phyloP scores from a whole-genome alignment of 2,113 vertebrate species.

The Dissostichus mawsoni region DNA sequence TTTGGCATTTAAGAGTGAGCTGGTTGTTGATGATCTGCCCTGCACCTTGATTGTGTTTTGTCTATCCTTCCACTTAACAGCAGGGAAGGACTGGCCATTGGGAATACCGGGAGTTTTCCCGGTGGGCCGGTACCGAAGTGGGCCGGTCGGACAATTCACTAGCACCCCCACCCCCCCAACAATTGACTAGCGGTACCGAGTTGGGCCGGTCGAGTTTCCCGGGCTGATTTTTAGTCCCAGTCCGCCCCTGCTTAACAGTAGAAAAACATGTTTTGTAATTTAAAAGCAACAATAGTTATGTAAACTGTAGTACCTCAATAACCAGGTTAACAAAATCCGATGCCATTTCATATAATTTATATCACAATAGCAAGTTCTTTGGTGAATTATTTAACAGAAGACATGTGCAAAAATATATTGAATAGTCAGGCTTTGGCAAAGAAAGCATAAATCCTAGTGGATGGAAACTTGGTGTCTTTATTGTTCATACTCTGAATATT shows the following conservation, averaged over 20 bases:
- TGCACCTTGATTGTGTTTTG: not conserved
- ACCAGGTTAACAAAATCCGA: constrained; percentile 11
- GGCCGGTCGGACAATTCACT: no score
- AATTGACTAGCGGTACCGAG: no score
- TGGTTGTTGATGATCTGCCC: not conserved
- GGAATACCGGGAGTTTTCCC: no score
- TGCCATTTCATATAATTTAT: constrained; percentile 3
- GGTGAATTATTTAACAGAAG: not conserved
- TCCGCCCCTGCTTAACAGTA: not conserved
- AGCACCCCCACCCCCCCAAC: no score
- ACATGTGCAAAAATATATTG: not conserved
- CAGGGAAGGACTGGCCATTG: no score
- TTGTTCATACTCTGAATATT: constrained; percentile 50
- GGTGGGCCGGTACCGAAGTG: no score
- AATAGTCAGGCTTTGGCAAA: constrained; percentile 9
- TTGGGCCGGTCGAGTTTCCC: no score
- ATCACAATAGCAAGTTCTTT: constrained; percentile 10
- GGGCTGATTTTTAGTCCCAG: no score
- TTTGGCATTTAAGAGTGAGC: not conserved
- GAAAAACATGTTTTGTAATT: not conserved
- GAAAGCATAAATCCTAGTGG: constrained; percentile 21
- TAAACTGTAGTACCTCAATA: constrained; percentile 7
- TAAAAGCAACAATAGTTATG: not conserved
- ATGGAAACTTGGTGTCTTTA: constrained; percentile 8
- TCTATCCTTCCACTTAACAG: not conserved